Evolutionary conservation across 2,113 vertebrate genomes (phyloP).

Genomic region (Halichoeres trimaculatus): DNA sequence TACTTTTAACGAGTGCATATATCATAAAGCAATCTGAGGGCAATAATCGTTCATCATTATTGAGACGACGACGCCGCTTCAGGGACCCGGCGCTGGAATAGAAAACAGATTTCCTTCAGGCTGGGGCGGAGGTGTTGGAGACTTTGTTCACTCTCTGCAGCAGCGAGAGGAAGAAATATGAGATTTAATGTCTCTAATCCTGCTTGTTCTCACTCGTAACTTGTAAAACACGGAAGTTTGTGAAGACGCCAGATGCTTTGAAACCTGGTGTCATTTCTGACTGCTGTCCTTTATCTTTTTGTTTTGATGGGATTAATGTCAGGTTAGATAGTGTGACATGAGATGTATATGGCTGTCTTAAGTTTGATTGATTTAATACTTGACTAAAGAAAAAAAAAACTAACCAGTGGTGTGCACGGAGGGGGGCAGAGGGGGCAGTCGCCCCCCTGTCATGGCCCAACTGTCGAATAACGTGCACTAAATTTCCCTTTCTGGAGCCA

Average conservation of each 20-base stretch:
- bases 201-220: neutral
- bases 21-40: slow-evolving; percentile 79
- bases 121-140: slow-evolving; percentile 35
- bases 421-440: no score
- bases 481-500: no score
- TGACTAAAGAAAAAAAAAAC: no score
- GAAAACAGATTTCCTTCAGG: slow-evolving; percentile 74
- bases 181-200: neutral
- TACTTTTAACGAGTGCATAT: slow-evolving; percentile 80
- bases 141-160: slow-evolving; percentile 7
- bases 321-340: neutral
- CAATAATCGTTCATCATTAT: slow-evolving; percentile 84
- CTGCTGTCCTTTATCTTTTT: neutral
- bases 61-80: slow-evolving; percentile 69
- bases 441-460: no score
- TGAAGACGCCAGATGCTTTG: neutral
- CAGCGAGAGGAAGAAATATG: neutral
- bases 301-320: neutral
- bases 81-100: slow-evolving; percentile 68
- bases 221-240: neutral
- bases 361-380: no score
- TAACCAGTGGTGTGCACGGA: no score
- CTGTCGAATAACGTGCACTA: no score
- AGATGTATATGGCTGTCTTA: no score
- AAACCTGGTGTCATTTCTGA: neutral